Conservation (phyloP, 2,888 invertebrate genomes). For the Drosophila histrio region DNA sequence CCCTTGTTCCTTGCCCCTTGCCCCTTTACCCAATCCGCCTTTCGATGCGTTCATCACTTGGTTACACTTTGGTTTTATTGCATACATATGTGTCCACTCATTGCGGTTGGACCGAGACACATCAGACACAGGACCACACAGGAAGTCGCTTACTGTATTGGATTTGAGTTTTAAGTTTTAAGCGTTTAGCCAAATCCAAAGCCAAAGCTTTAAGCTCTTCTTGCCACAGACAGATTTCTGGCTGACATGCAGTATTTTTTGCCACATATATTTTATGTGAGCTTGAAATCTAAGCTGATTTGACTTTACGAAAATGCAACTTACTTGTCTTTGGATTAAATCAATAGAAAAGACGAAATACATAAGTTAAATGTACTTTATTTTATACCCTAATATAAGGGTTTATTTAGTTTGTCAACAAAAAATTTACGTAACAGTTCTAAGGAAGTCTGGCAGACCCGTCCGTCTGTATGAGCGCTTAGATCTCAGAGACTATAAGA, state of each 20-base stretch:
- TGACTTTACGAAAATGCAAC: background rate
- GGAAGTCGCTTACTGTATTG: conserved; percentile 9
- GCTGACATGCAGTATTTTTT: background rate
- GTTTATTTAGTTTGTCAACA: no score
- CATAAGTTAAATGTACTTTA: no score
- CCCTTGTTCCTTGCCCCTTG: background rate
- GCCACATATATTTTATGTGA: background rate
- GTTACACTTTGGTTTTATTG: conserved; percentile 37
- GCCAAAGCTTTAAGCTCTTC: conserved; percentile 6
- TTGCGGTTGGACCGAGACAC: conserved; percentile 15
- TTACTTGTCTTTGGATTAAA: background rate
- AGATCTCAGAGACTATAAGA: no score
- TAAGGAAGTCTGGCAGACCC: no score
- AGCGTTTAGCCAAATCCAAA: no score
- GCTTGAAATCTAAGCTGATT: background rate
- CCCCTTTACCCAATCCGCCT: background rate
- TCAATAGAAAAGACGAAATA: no score
- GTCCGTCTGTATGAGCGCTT: no score
- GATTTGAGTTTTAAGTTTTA: conserved; percentile 10
- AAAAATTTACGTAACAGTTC: no score
- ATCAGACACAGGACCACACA: background rate
- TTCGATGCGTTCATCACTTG: conserved; percentile 30
- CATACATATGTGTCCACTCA: conserved; percentile 61
- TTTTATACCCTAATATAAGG: no score
- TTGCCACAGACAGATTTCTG: background rate